Conservation (phyloP, 2,888 invertebrate species). For the Clostera curtula region DNA sequence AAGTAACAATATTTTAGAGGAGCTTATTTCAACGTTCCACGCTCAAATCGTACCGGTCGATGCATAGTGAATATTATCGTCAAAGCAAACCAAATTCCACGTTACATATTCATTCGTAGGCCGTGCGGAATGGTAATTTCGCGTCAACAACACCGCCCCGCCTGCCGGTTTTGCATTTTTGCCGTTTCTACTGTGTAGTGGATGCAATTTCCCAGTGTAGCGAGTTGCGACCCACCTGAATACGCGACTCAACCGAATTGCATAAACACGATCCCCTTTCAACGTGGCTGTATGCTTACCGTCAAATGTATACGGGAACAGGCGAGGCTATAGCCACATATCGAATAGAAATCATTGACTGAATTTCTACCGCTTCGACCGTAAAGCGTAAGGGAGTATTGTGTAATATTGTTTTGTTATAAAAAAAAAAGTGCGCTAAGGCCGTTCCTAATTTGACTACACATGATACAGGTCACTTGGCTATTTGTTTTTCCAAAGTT, state of each 20-base stretch:
- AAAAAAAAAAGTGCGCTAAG: too few species aligned
- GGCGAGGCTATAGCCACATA: neutral
- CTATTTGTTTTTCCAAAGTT: too few species aligned
- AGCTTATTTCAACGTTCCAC: too few species aligned
- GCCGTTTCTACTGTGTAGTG: constrained; percentile 45
- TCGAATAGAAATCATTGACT: neutral
- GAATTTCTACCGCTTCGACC: neutral
- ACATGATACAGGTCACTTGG: too few species aligned
- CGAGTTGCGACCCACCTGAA: constrained; percentile 34
- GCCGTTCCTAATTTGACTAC: too few species aligned
- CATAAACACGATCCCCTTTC: constrained; percentile 33
- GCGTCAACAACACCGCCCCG: constrained; percentile 54
- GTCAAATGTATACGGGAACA: constrained; percentile 8
- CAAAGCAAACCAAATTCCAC: constrained; percentile 49
- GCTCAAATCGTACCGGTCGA: too few species aligned
- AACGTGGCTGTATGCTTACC: constrained; percentile 11
- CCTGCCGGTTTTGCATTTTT: constrained; percentile 58
- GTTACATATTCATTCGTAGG: constrained; percentile 67
- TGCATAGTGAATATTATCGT: too few species aligned
- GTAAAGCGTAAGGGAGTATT: too few species aligned
- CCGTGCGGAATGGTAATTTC: constrained; percentile 62
- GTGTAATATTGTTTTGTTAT: too few species aligned
- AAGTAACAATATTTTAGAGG: too few species aligned
- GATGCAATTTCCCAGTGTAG: constrained; percentile 36
- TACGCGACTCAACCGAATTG: constrained; percentile 34